phyloP scores from a whole-genome alignment of 1,140 invertebrate species.

The Anthonomus grandis region DNA sequence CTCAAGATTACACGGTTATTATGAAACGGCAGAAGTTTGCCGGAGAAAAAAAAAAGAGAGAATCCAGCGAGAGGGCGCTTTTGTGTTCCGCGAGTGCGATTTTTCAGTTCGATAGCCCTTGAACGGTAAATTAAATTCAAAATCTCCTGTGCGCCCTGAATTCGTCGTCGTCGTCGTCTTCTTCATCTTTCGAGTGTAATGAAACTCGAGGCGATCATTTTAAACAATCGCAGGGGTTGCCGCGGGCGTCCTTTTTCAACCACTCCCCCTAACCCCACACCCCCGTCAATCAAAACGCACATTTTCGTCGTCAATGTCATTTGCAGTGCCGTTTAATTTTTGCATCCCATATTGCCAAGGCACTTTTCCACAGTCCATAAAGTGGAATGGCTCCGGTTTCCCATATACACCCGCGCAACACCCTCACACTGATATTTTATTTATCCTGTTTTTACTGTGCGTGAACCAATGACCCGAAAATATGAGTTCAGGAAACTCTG shows the following conservation, averaged over 20 bases:
- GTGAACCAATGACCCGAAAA: constrained; percentile 44
- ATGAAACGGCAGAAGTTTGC: constrained; percentile 7
- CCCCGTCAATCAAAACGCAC: constrained; percentile 24
- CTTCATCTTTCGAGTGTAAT: constrained; percentile 25
- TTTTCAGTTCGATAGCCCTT: constrained; percentile 27
- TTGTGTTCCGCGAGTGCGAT: constrained; percentile 20
- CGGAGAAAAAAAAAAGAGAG: too few relatives aligned
- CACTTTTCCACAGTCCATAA: constrained; percentile 46
- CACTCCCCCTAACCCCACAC: not conserved
- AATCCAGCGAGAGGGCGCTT: too few relatives aligned
- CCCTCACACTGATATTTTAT: constrained; percentile 43
- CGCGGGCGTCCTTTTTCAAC: not conserved
- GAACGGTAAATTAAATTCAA: constrained; percentile 28
- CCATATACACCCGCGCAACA: constrained; percentile 20
- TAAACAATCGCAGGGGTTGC: constrained; percentile 22
- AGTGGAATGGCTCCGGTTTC: constrained; percentile 37
- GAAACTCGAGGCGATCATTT: constrained; percentile 25
- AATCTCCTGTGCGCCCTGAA: too few relatives aligned
- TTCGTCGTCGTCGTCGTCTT: constrained; percentile 15
- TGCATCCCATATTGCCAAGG: constrained; percentile 41
- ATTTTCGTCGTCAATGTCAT: constrained; percentile 32
- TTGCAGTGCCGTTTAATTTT: constrained; percentile 42
- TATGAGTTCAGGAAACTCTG: constrained; percentile 37
- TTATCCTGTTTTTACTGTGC: constrained; percentile 41
- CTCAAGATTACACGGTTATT: constrained; percentile 5